These are phyloP conservation scores for Aldabrachelys gigantea DNA, from an alignment of 2,113 vertebrate genomes.

Conservation along the genomic window DNA sequence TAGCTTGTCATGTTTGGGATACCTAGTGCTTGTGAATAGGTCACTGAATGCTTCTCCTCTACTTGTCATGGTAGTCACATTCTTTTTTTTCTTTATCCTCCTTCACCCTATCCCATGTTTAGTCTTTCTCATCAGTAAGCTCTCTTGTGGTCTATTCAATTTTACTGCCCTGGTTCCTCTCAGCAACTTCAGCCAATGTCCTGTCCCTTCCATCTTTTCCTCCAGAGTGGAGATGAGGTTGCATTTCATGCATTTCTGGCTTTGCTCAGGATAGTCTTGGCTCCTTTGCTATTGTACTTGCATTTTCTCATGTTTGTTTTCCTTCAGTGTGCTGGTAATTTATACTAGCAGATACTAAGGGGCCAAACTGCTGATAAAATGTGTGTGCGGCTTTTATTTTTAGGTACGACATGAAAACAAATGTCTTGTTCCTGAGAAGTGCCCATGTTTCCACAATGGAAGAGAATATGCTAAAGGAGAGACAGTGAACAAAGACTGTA, in stretches of 20 bases:
- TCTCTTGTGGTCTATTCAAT: background rate
- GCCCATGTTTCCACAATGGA: slow-evolving; percentile 95
- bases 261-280: background rate
- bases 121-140: accelerated
- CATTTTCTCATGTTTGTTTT: accelerated
- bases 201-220: background rate
- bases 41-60: background rate
- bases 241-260: background rate
- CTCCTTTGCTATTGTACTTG: background rate
- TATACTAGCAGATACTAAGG: accelerated
- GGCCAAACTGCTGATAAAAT: background rate
- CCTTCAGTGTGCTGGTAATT: background rate
- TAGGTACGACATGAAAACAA: slow-evolving; percentile 88
- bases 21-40: background rate
- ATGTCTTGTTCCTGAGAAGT: slow-evolving; percentile 88
- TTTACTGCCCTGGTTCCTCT: background rate
- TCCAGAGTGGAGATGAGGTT: background rate
- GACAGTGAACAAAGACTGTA: slow-evolving; percentile 86
- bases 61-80: background rate
- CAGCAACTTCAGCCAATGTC: background rate
- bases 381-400: background rate
- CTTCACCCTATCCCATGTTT: background rate
- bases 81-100: background rate
- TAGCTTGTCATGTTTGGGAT: background rate
- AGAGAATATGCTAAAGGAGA: slow-evolving; percentile 85